Conservation (phyloP, 2,113 vertebrate species). For the Malurus elegans region DNA sequence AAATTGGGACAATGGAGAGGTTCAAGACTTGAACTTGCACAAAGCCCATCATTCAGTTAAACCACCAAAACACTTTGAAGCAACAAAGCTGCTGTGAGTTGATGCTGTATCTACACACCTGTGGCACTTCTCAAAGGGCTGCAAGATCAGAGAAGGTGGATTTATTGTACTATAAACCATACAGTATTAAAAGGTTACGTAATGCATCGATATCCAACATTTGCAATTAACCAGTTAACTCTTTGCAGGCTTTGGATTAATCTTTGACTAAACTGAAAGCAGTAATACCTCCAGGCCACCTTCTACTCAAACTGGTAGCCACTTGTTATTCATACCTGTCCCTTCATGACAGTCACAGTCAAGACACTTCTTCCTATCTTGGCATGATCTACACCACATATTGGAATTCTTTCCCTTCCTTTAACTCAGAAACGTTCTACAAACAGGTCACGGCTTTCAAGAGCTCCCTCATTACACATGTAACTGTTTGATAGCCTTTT, state of each 20-base stretch:
- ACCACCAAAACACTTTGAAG: neutral
- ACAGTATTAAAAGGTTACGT: neutral
- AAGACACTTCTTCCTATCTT: neutral
- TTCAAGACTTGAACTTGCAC: neutral
- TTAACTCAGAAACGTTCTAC: neutral
- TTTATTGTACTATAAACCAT: neutral
- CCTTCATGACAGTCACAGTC: neutral
- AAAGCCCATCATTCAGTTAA: neutral
- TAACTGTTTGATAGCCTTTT: neutral
- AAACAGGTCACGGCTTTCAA: neutral
- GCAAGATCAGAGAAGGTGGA: neutral
- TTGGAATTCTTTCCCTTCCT: neutral
- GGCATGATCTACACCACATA: neutral
- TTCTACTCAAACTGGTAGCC: neutral
- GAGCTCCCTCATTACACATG: neutral
- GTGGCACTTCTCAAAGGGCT: neutral
- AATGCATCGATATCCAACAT: neutral
- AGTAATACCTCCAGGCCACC: neutral
- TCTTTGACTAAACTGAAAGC: neutral
- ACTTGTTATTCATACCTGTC: neutral
- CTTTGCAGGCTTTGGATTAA: neutral
- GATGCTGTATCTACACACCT: neutral
- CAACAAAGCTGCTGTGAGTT: rapidly evolving
- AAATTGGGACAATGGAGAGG: neutral
- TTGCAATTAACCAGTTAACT: neutral